Conservation (phyloP, 2,113 vertebrate species). For the Erythrolamprus reginae region DNA sequence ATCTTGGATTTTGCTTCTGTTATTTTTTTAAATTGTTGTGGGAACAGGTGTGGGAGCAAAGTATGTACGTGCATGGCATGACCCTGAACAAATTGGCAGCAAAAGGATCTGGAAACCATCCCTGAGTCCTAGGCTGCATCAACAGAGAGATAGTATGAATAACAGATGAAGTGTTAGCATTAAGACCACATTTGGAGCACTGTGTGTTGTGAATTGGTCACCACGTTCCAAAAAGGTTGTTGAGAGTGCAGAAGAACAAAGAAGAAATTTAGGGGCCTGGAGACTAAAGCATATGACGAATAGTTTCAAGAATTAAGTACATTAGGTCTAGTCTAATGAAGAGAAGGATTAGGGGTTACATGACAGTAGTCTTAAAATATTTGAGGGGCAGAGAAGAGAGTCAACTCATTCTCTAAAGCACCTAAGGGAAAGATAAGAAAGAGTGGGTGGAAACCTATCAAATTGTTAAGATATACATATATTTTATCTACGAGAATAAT, state of each 20-base stretch:
- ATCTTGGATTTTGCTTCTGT: no score
- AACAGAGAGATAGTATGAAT: not conserved
- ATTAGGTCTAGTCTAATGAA: not conserved
- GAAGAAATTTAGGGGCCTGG: not conserved
- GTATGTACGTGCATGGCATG: no score
- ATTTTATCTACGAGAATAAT: not conserved
- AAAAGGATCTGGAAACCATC: no score
- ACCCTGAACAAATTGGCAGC: no score
- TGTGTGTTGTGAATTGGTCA: not conserved
- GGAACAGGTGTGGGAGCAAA: no score
- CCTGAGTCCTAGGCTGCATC: not conserved
- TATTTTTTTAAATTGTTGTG: no score
- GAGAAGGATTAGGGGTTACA: not conserved
- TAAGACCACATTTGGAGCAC: not conserved
- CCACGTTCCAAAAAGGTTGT: not conserved
- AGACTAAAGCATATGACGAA: not conserved
- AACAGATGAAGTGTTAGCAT: not conserved
- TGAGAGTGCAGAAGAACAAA: not conserved
- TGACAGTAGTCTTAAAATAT: not conserved
- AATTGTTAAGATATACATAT: not conserved
- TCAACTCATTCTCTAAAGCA: no score
- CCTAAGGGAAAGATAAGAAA: not conserved
- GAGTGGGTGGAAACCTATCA: not conserved
- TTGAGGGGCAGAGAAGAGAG: no score
- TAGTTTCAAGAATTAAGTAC: not conserved